Evolutionary conservation across 2,797 vertebrate species (phyloP).

Genomic region (Clarias fuscus): DNA sequence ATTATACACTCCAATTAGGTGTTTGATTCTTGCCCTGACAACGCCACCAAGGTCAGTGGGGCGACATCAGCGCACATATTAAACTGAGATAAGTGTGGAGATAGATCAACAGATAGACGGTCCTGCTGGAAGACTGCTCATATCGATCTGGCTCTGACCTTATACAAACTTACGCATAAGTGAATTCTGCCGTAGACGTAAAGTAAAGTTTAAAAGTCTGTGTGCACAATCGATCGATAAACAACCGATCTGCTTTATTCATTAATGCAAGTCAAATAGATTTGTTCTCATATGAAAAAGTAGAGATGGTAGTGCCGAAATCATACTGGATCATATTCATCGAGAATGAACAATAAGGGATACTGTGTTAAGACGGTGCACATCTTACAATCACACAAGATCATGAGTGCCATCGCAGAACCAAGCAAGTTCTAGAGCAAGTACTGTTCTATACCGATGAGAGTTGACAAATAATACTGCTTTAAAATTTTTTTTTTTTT

Average conservation of each 20-base stretch:
- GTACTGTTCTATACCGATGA: not conserved
- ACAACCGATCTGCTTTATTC: not conserved
- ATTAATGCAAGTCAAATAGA: not conserved
- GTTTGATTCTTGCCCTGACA: conserved; percentile 36
- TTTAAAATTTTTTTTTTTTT: not conserved
- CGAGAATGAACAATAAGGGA: not conserved
- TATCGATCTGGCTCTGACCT: not conserved
- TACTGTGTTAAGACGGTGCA: not conserved
- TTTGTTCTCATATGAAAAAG: not conserved
- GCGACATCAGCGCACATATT: conserved; percentile 31
- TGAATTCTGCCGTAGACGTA: not conserved
- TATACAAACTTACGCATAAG: not conserved
- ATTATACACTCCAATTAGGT: conserved; percentile 57
- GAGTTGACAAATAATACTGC: not conserved
- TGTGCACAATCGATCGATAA: not conserved
- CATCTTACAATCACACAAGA: too few relatives aligned
- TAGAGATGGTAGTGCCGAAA: not conserved
- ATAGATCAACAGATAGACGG: conserved; percentile 13
- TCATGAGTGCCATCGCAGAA: not conserved
- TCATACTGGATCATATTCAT: not conserved
- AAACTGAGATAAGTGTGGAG: conserved; percentile 27
- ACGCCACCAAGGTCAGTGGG: conserved; percentile 42
- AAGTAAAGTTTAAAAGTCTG: not conserved
- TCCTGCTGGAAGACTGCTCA: conserved; percentile 15
- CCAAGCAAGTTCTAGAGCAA: not conserved